phyloP scores from a whole-genome alignment of 2,113 vertebrate species.

The Rhea pennata region DNA sequence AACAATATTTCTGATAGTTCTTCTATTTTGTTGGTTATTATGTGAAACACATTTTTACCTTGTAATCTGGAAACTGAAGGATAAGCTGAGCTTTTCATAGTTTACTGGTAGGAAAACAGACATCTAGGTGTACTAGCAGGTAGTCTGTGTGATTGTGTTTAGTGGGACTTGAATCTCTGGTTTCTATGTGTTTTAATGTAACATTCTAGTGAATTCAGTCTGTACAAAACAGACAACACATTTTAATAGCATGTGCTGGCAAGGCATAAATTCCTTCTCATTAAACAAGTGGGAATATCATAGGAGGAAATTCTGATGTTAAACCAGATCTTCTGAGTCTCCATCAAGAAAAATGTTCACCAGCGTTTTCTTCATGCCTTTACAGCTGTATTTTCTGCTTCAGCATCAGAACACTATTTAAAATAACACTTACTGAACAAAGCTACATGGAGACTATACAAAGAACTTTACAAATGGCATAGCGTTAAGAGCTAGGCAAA shows the following conservation, averaged over 20 bases:
- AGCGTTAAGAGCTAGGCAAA: background rate
- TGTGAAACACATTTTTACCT: no score
- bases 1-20: background rate
- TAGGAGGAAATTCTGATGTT: background rate
- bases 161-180: background rate
- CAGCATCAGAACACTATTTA: accelerated
- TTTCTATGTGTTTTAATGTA: background rate
- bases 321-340: background rate
- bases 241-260: background rate
- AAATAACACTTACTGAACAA: background rate
- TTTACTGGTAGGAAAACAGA: background rate
- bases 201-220: background rate
- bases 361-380: background rate
- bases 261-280: background rate
- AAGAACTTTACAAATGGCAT: background rate
- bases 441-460: background rate
- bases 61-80: background rate
- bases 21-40: background rate
- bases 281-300: background rate
- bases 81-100: background rate
- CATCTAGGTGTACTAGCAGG: background rate
- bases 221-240: background rate
- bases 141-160: background rate
- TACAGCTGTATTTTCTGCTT: background rate
- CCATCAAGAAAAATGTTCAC: background rate